phyloP scores from a whole-genome alignment of 2,113 vertebrate species.

The Hemibagrus wyckioides region DNA sequence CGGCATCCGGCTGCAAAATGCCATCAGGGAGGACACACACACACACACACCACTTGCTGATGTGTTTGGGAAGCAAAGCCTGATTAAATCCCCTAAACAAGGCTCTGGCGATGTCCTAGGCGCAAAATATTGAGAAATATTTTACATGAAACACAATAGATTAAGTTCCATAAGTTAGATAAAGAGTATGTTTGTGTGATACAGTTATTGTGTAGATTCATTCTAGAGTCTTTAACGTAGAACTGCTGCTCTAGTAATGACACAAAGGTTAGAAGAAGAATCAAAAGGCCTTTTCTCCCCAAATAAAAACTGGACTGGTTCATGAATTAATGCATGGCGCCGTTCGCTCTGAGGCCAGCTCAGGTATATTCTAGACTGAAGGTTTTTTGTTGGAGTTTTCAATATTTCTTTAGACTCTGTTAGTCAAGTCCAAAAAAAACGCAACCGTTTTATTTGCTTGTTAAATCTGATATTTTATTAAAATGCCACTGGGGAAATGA shows the following conservation, averaged over 20 bases:
- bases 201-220: neutral
- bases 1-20: conserved; percentile 57
- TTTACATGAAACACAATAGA: neutral
- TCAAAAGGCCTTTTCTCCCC: neutral
- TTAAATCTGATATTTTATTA: conserved; percentile 52
- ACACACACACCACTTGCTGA: neutral
- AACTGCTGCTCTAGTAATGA: neutral
- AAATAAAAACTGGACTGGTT: neutral
- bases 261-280: neutral
- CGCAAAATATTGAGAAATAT: neutral
- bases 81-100: neutral
- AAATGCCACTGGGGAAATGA: conserved; percentile 55
- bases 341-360: too few relatives aligned
- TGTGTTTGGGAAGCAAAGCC: neutral
- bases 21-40: conserved; percentile 35
- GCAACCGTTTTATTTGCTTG: neutral
- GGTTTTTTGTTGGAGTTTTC: neutral
- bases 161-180: neutral
- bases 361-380: neutral
- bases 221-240: neutral
- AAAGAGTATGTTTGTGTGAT: neutral
- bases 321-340: too few relatives aligned
- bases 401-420: neutral
- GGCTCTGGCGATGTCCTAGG: neutral
- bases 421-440: neutral